phyloP scores from a whole-genome alignment of 2,113 vertebrate genomes.

The Megaptera novaeangliae region DNA sequence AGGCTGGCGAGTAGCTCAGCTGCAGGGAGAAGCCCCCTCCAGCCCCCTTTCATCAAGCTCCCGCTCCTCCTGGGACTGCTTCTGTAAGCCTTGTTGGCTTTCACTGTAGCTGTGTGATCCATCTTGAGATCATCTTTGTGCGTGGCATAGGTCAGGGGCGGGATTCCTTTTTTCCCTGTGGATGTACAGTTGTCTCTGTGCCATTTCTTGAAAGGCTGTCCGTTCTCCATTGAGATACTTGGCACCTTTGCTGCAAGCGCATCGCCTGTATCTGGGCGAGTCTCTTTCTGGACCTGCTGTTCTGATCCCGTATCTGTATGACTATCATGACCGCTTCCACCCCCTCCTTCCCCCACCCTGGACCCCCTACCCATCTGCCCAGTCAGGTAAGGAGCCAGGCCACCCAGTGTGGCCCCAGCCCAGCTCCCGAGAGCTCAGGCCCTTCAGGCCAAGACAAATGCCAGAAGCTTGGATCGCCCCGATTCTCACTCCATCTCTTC shows the following conservation, averaged over 20 bases:
- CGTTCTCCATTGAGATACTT: rapidly evolving
- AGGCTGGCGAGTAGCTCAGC: neutral
- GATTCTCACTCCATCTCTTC: neutral
- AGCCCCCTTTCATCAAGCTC: no score
- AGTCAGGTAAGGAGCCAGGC: neutral
- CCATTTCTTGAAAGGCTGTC: neutral
- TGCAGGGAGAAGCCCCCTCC: neutral
- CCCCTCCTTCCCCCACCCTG: rapidly evolving
- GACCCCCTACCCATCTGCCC: neutral
- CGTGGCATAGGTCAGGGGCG: rapidly evolving
- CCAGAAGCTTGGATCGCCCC: neutral
- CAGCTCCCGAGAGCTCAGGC: neutral
- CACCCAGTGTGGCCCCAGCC: neutral
- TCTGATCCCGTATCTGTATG: neutral
- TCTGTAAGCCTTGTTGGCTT: neutral
- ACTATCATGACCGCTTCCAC: rapidly evolving
- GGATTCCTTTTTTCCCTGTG: rapidly evolving
- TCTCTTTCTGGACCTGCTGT: neutral
- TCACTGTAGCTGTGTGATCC: neutral
- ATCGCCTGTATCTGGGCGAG: neutral
- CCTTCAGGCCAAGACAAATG: neutral
- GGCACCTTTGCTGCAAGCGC: neutral
- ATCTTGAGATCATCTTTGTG: neutral
- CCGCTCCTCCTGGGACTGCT: neutral
- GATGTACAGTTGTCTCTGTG: neutral